Evolutionary conservation across 2,797 vertebrate genomes (phyloP).

Genomic region (Anabas testudineus): DNA sequence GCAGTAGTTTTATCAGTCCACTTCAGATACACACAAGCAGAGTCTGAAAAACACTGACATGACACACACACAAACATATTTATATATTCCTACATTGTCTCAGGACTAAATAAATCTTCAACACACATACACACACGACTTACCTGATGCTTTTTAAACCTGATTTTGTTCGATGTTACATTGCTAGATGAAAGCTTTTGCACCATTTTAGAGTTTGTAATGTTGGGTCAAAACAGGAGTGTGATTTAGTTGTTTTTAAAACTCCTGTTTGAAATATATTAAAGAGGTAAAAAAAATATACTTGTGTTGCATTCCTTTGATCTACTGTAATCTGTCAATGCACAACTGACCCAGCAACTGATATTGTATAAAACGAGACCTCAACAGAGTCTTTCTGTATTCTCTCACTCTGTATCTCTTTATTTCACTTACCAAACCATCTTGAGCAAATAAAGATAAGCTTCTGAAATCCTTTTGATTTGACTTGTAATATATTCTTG

Average conservation of each 20-base stretch:
- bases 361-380: constrained; percentile 59
- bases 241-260: constrained; percentile 66
- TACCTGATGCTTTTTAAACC: constrained; percentile 56
- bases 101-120: constrained; percentile 69
- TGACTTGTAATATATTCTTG: constrained; percentile 43
- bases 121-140: constrained; percentile 31
- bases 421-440: constrained; percentile 71
- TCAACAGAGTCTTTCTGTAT: constrained; percentile 65
- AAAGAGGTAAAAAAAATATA: constrained; percentile 36
- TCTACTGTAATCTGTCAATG: constrained; percentile 58
- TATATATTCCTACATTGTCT: constrained; percentile 68
- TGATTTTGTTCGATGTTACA: constrained; percentile 49
- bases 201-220: constrained; percentile 67
- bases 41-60: constrained; percentile 50
- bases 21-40: constrained; percentile 43
- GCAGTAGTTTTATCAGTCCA: constrained; percentile 67
- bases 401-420: constrained; percentile 64
- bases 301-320: constrained; percentile 67
- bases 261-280: constrained; percentile 56
- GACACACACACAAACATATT: constrained; percentile 51
- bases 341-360: constrained; percentile 67
- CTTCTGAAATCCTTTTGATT: constrained; percentile 73
- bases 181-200: constrained; percentile 61
- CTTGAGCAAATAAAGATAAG: constrained; percentile 85
- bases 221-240: constrained; percentile 41